phyloP scores from a whole-genome alignment of 2,113 vertebrate species.

The Cisticola juncidis region DNA sequence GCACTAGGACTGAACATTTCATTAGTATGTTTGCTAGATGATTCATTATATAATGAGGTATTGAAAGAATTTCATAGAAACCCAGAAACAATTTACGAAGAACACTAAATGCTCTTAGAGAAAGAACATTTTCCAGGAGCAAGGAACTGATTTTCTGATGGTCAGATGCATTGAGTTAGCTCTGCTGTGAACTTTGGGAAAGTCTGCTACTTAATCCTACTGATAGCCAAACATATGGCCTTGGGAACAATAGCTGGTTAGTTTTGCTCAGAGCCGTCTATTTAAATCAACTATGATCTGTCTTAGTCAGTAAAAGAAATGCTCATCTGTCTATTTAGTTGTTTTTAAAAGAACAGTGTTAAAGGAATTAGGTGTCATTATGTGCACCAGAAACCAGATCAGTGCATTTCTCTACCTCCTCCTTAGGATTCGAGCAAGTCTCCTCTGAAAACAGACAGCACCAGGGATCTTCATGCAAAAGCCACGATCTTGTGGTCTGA shows the following conservation, averaged over 20 bases:
- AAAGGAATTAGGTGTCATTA: neutral
- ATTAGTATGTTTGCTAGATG: neutral
- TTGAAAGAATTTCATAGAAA: neutral
- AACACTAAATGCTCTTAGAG: neutral
- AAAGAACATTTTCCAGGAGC: neutral
- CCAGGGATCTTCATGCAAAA: neutral
- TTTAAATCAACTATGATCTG: neutral
- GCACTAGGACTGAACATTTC: neutral
- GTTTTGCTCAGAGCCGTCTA: neutral
- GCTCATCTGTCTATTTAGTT: neutral
- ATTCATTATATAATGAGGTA: neutral
- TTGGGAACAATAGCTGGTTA: slow-evolving; percentile 14
- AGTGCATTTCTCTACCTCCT: neutral
- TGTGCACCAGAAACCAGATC: neutral
- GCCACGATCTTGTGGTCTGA: neutral
- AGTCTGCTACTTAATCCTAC: neutral
- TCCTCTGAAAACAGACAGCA: neutral
- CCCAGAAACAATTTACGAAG: neutral
- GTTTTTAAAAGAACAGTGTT: neutral
- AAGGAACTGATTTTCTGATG: neutral
- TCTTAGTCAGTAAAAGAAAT: neutral
- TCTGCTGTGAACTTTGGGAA: neutral
- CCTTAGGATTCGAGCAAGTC: neutral
- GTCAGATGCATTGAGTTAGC: neutral
- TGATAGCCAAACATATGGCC: neutral